A percentile compares a stretch with the other conserved stretches of the same genome.
These are phyloP conservation scores for Netelia fuscicornis DNA, from an alignment of 2,888 invertebrate species.

Conservation along the genomic window DNA sequence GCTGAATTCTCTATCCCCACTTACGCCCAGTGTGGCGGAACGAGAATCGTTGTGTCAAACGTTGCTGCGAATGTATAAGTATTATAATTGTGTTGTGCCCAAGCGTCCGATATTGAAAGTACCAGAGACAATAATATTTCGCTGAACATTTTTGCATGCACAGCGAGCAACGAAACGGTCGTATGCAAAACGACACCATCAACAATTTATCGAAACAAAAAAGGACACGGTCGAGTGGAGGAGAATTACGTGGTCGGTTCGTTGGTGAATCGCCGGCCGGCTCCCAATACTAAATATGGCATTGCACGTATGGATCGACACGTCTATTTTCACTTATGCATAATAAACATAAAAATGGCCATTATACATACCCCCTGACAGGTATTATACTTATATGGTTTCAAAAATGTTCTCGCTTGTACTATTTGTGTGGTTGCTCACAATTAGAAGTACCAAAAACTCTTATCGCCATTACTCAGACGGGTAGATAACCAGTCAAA, in stretches of 20 bases:
- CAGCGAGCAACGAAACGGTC: conserved; percentile 3
- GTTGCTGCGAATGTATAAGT: not conserved
- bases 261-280: conserved; percentile 42
- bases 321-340: conserved; percentile 40
- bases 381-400: no score
- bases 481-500: conserved; percentile 24
- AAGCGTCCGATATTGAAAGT: not conserved
- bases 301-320: conserved; percentile 55
- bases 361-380: no score
- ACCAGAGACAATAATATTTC: not conserved
- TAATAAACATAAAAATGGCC: conserved; percentile 7
- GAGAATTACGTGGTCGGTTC: not conserved
- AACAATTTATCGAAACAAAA: conserved; percentile 8
- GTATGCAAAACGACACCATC: conserved; percentile 25
- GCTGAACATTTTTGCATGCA: conserved; percentile 26
- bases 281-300: conserved; percentile 44
- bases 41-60: not conserved
- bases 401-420: no score
- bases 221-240: conserved; percentile 25
- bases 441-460: conserved; percentile 39
- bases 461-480: conserved; percentile 34
- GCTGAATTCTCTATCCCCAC: not conserved
- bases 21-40: not conserved
- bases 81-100: not conserved
- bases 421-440: not conserved